Base-by-base conservation (phyloP, 2,888 invertebrate genomes). In the Leucania comma region DNA sequence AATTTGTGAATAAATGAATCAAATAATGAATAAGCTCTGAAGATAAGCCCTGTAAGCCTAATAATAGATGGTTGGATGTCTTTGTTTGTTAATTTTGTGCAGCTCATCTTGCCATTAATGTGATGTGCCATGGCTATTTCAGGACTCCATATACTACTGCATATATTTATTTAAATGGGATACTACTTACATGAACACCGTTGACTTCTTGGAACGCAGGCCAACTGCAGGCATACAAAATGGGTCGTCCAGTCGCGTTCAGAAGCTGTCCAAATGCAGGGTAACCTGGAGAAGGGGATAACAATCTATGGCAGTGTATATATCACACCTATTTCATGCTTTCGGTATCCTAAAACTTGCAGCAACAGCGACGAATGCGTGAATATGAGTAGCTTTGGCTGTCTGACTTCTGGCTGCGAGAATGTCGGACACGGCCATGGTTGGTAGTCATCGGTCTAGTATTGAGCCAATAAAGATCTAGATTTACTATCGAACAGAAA, bases 221-320 rank as follows among this genome's bases (percentile, higher is more conserved):
- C 98, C 98, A 98, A 87, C 98, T 98, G 92, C 98, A 98, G 0
- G 98, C 98, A 88, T 97, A 98, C 0, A 98, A 95, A 77, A 98
- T 98, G 0, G 97, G 97, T 38, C 98, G 96, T 14, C 98, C 98
- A 57, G 98, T 98, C 75, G 95, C 93, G 90, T 98, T 98, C 75
- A 98, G 91, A 82, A 96, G 96, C 81, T 92, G 92, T 9, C 97
- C 97, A 94, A 98, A 98, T 72, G 96, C 94, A 1, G 97, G 97
- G 90, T 98, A 98, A 5, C 97, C 98, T 97, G 86, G 26, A 53
- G 1, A n/a, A n/a, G 2, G 6, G 24, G 12, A 56, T n/a, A 4
- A n/a, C 8, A 48, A n/a, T n/a, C 3, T 9, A n/a, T n/a, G 20
- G 35, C 2, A 35, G 12, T 35, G 12, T 12, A 35, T 42, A 10